Conservation (phyloP, 2,888 invertebrate genomes). For the Bugula neritina region DNA sequence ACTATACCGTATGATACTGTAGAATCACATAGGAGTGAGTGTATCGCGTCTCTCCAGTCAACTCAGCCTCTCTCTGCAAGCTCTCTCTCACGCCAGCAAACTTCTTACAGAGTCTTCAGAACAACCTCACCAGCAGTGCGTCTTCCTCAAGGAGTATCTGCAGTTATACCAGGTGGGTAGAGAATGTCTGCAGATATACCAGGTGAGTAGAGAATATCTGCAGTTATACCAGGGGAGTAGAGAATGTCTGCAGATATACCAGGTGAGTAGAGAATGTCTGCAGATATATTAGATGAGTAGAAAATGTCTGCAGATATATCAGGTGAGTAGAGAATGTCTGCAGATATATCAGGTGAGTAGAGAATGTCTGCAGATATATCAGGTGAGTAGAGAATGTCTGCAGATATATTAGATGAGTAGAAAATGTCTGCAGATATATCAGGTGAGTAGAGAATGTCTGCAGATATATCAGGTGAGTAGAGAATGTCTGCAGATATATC, state of each 20-base stretch:
- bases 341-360: conserved; percentile 51
- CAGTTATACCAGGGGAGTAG: conserved; percentile 51
- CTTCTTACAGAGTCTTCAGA: conserved; percentile 57
- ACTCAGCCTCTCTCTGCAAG: conserved; percentile 66
- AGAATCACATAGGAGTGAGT: conserved; percentile 89
- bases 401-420: neutral
- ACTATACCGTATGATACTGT: too few relatives aligned
- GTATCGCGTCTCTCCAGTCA: conserved; percentile 83
- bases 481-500: conserved; percentile 79
- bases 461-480: conserved; percentile 51
- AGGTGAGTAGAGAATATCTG: conserved; percentile 54
- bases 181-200: neutral
- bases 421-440: conserved; percentile 78
- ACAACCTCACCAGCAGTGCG: conserved; percentile 49
- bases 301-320: conserved; percentile 78
- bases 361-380: conserved; percentile 79
- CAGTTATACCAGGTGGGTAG: conserved; percentile 68
- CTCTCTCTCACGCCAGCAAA: conserved; percentile 71
- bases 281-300: neutral
- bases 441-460: conserved; percentile 58
- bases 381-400: conserved; percentile 58
- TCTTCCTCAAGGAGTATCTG: conserved; percentile 81
- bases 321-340: conserved; percentile 58
- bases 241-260: conserved; percentile 79
- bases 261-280: conserved; percentile 58